Evolutionary conservation across 30 jellyfish, hydroid and myxozoan genomes (phyloP), one percentile per base, ranked within the genome.

Genomic region (Aurelia coerulea): DNA sequence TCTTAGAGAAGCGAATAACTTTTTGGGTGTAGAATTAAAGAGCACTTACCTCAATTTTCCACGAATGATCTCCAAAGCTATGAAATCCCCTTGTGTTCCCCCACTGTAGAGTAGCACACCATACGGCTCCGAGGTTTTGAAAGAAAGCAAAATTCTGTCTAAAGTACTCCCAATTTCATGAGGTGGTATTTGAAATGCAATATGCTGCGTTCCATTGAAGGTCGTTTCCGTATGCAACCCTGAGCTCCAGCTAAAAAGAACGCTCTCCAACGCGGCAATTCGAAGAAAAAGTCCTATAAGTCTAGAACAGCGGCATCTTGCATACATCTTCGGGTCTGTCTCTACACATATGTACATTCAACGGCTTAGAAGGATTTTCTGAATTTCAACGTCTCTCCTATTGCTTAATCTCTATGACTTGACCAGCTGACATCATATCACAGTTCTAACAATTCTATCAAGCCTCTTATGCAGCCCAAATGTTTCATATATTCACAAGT

Each of bases 41-140:
- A 16, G 72, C 19, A 58, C 91, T 84, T 86, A 95, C 99, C 96
- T 91, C 49, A 95, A 81, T 74, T 95, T 95, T 58, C 99, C 99
- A 14, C 99, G 86, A 50, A 74, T 90, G 51, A 95, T 69, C 70
- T 89, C 97, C 84, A 95, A 56, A 37, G 96, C 53, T 19, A 95
- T 69, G 53, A 89, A 95, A 76, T 95, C 99, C 35, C 97, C 97
- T 77, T 95, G 97, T 32, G 88, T 84, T 50, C 99, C 97, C 14
- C 99, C 91, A 70, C 99, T 82, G 91, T 88, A 95, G 56, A 95
- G 53, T 42, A 95, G 70, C 1, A 95, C 93, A 2, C 99, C 99
- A 79, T 85, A 95, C 13, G 99, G 98, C 84, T 95, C 97, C 2
- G 88, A 79, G 8, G 99, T 95, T 67, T 78, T 85, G 62, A 95